Evolutionary conservation across 2,797 vertebrate genomes (phyloP).

Genomic region (Alfaro cultratus): DNA sequence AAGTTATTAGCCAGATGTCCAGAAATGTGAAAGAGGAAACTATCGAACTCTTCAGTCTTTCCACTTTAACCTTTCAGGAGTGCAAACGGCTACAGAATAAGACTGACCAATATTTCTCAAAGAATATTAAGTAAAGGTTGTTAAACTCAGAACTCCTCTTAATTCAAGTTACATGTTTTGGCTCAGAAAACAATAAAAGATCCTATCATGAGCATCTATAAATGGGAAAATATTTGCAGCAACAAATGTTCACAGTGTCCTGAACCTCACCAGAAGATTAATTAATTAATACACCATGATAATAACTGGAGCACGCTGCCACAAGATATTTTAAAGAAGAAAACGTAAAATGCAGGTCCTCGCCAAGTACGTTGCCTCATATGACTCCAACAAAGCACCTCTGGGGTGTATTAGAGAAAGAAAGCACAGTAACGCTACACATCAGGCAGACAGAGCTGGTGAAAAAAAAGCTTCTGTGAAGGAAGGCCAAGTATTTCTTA

Average conservation of each 20-base stretch:
- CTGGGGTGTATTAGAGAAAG: background rate
- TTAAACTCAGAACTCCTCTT: background rate
- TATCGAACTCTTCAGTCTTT: background rate
- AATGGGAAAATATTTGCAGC: background rate
- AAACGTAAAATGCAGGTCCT: background rate
- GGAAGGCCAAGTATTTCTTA: background rate
- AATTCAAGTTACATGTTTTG: background rate
- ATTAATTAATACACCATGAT: background rate
- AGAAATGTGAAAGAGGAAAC: constrained; percentile 1
- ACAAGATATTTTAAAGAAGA: background rate
- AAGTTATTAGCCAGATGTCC: background rate
- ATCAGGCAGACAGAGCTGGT: background rate
- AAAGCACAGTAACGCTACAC: background rate
- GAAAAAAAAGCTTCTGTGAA: background rate
- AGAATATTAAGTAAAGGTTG: background rate
- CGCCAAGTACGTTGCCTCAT: constrained; percentile 1
- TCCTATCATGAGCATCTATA: background rate
- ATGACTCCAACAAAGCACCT: background rate
- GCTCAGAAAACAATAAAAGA: background rate
- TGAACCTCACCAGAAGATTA: background rate
- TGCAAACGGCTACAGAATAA: background rate
- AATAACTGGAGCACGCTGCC: background rate
- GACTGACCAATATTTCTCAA: background rate
- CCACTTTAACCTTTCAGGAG: background rate
- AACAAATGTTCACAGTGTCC: background rate